Base-by-base conservation (phyloP, 30 jellyfish, hydroid and myxozoan species). In the Pelagia noctiluca region DNA sequence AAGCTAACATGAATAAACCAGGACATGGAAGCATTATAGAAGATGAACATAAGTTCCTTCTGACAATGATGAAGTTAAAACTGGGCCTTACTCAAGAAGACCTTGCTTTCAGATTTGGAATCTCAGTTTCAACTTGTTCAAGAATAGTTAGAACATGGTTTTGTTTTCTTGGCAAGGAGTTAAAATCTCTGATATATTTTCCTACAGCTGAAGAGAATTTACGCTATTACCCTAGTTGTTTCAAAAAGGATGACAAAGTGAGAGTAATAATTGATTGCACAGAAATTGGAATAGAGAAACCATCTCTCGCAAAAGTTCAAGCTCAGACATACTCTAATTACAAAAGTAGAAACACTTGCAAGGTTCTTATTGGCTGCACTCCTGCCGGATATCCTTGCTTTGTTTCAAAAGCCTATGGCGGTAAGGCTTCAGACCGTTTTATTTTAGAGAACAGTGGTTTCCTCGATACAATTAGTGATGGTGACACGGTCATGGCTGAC, bases 201-300 rank as follows among this genome's bases (percentile, higher is more conserved):
- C 86, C 86, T 26, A 74, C 86, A 42, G 57, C 63, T 28, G 86
- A 74, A 36, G 82, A 74, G 64, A 50, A 42, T 42, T 42, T 42
- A 42, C 57, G 57, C 57, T 42, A 42, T 46, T 74, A 38, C 31
- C 86, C 86, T 47, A 50, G 64, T 18, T 74, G 86, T 74, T 74
- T 74, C 35, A 48, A 77, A 28, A 62, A 50, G 66, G 66, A 52
- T 50, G 82, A 73, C 65, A 60, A 60, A 12, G 82, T 60, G 66
- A 25, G 88, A 42, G 57, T 32, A 28, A 53, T 80, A 24, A 64
- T 63, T 80, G 86, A 80, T 47, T 80, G 91, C 76, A 80, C 91
- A 16, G 86, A 63, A 36, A 19, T 60, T n/a, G 57, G 37, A 21
- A 60, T 63, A 22, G 84, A 67, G n/a, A 64, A 68, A 53, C 91